These are phyloP conservation scores for Tinea trinotella DNA, from an alignment of 2,888 invertebrate genomes.

Conservation along the genomic window DNA sequence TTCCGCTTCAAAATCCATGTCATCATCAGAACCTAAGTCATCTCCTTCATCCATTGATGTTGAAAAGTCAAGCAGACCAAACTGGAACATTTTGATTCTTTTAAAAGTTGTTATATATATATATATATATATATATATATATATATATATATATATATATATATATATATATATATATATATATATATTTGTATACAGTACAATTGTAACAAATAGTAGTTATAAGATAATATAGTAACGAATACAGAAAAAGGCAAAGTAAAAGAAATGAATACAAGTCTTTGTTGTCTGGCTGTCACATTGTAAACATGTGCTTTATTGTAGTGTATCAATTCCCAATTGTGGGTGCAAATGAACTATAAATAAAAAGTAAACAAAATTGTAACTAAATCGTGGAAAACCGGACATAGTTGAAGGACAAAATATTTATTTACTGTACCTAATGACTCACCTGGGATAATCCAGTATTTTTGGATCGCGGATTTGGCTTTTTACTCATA, in stretches of 20 bases:
- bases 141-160: too few relatives aligned
- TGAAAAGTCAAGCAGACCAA: slow-evolving; percentile 83
- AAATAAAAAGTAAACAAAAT: slow-evolving; percentile 3
- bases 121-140: too few relatives aligned
- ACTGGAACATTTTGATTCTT: slow-evolving; percentile 73
- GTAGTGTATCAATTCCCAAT: neutral
- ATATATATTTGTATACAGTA: too few relatives aligned
- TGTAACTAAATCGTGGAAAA: neutral
- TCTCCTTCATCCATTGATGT: slow-evolving; percentile 68
- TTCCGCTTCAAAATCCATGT: slow-evolving; percentile 91
- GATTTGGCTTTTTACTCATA: slow-evolving; percentile 49
- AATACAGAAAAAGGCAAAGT: too few relatives aligned
- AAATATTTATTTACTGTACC: slow-evolving; percentile 27
- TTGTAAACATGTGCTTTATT: neutral
- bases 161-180: too few relatives aligned
- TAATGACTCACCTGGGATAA: slow-evolving; percentile 68
- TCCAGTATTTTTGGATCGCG: slow-evolving; percentile 46
- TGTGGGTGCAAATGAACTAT: neutral
- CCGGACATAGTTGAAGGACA: slow-evolving; percentile 24
- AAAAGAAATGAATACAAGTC: too few relatives aligned
- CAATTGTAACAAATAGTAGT: too few relatives aligned
- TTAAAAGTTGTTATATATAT: too few relatives aligned
- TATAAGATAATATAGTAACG: too few relatives aligned
- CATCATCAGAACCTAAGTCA: slow-evolving; percentile 72
- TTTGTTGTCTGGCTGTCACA: slow-evolving; percentile 8